Conservation (phyloP, 1,140 invertebrate genomes). For the Mya arenaria region DNA sequence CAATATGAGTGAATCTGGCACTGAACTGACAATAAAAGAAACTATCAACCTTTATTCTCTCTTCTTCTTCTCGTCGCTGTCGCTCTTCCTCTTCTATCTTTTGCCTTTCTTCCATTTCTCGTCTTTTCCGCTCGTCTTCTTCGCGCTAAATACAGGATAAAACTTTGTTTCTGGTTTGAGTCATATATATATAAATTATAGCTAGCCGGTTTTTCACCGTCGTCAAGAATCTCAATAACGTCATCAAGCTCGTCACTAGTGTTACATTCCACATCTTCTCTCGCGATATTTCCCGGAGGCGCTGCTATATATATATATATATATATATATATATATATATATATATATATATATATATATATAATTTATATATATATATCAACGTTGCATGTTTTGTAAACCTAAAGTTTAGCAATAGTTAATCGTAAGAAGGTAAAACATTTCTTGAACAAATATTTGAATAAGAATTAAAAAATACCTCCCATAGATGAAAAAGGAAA, state of each 20-base stretch:
- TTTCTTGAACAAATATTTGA: neutral
- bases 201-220: conserved; percentile 22
- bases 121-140: neutral
- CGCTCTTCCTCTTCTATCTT: neutral
- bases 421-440: neutral
- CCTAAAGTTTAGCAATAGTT: no score
- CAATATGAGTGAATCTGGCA: neutral
- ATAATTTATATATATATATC: neutral
- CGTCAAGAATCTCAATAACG: conserved; percentile 13
- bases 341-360: no score
- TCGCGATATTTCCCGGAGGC: conserved; percentile 3
- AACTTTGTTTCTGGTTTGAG: neutral
- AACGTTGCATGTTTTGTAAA: neutral
- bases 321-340: no score
- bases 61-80: neutral
- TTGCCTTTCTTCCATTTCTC: neutral
- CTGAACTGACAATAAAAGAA: neutral
- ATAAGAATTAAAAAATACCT: neutral
- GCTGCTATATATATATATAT: no score
- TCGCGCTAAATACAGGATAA: neutral
- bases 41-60: neutral
- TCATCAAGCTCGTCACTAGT: conserved; percentile 30
- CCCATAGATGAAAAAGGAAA: no score
- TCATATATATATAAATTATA: no score
- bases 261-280: conserved; percentile 15